Evolutionary conservation across 2,888 invertebrate genomes (phyloP), one percentile per base, ranked within the genome.

Genomic region (Acanthacorydalis orientalis): DNA sequence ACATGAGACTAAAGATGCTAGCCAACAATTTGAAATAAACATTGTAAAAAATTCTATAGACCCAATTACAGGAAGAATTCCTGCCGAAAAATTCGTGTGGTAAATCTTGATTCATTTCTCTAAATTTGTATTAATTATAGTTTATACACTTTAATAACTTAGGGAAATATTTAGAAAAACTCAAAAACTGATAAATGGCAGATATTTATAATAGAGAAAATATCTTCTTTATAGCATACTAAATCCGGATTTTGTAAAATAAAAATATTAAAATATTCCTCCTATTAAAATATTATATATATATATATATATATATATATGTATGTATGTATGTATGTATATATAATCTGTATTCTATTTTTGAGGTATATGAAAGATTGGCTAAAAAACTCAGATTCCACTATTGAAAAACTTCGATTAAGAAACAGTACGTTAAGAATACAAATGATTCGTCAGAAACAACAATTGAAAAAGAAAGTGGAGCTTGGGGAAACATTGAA

Each of bases 301-400:
- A 23, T 23, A 23, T 23, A 23, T 23, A 23, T 23, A 23, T 23
- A 23, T 23, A 23, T 23, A 23, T 23, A 23, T 23, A 23, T 23
- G 6, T 23, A 23, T 23, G 6, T 23, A 23, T 23, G 6, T 34
- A n/a, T 12, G 31, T 34, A 42, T 14, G 23, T 31, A 33, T 15
- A 41, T 14, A 39, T 34, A 31, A 33, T 33, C 11, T 7, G 33
- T 11, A 38, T 31, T 31, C 34, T 43, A 43, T 68, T 67, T 68
- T 65, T 66, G 34, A 67, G 75, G 53, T 78, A 70, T 56, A 70
- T 79, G 69, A 72, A 72, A 1, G 75, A 78, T 51, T 77, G 77
- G 74, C 58, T 75, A 11, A 75, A 73, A 57, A 63, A 64, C 6
- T 62, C 69, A 0, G 72, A 75, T 52, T 67, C 68, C 4, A 67